phyloP scores from a whole-genome alignment of 2,797 vertebrate genomes.

The Typhlichthys subterraneus region DNA sequence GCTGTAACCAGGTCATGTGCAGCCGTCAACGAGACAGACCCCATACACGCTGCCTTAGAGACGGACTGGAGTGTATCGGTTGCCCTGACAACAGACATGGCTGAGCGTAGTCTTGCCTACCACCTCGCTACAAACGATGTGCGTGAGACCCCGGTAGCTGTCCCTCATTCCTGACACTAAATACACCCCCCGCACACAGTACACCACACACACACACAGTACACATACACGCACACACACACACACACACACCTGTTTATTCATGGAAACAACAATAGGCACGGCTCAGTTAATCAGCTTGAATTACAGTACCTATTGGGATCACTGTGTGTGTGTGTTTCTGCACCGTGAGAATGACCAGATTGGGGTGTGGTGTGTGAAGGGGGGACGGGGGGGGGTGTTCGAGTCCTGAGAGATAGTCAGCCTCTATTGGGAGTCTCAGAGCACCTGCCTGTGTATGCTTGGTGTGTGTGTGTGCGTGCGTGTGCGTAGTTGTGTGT shows the following conservation, averaged over 20 bases:
- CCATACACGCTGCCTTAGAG: not conserved
- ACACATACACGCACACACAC: slow-evolving; percentile 3
- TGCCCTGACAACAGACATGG: slow-evolving; percentile 70
- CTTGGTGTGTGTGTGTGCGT: not conserved
- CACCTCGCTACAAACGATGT: slow-evolving; percentile 29
- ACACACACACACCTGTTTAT: slow-evolving; percentile 23
- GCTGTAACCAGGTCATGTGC: too few relatives aligned
- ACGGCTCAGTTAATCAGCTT: slow-evolving; percentile 23
- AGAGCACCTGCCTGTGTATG: not conserved
- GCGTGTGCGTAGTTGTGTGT: not conserved
- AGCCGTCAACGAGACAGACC: too few relatives aligned
- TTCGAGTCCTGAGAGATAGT: too few relatives aligned
- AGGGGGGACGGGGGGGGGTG: too few relatives aligned
- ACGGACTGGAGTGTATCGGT: slow-evolving; percentile 47
- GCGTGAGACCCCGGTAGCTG: slow-evolving; percentile 31
- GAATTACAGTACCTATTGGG: slow-evolving; percentile 13
- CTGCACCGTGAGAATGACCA: too few relatives aligned
- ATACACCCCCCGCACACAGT: slow-evolving; percentile 10
- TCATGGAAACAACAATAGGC: slow-evolving; percentile 39
- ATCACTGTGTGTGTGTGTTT: too few relatives aligned
- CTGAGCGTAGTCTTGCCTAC: slow-evolving; percentile 30
- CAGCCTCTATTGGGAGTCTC: not conserved
- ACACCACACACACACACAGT: slow-evolving; percentile 41
- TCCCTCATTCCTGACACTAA: slow-evolving; percentile 56
- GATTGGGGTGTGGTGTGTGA: too few relatives aligned